These are phyloP conservation scores for Myotis daubentonii DNA, from an alignment of 2,797 vertebrate genomes.

Conservation along the genomic window DNA sequence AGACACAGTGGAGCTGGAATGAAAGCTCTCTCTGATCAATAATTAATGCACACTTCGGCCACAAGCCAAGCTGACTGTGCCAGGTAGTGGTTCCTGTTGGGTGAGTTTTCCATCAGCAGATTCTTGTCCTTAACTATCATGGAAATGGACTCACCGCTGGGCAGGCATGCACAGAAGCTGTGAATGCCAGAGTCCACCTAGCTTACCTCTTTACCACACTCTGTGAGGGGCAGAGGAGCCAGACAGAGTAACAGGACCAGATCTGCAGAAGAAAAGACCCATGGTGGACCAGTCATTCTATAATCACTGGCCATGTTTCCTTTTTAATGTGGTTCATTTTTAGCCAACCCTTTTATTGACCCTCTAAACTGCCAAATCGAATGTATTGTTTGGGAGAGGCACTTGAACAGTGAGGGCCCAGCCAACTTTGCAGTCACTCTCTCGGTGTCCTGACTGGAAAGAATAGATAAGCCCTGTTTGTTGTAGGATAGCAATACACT, in stretches of 20 bases:
- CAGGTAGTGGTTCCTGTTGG: neutral
- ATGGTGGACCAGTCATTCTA: neutral
- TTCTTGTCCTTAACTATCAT: neutral
- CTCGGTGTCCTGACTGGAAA: neutral
- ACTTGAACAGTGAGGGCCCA: neutral
- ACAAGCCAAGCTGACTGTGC: neutral
- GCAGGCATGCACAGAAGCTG: neutral
- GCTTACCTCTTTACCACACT: neutral
- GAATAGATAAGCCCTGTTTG: conserved; percentile 13
- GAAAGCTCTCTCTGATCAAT: neutral
- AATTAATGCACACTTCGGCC: neutral
- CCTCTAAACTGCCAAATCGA: neutral
- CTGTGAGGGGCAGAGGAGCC: neutral
- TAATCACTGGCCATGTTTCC: neutral
- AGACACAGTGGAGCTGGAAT: neutral
- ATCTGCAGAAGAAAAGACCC: neutral
- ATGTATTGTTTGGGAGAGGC: conserved; percentile 11
- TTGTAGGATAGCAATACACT: neutral
- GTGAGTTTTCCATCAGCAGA: neutral
- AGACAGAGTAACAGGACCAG: neutral
- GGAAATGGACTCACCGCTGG: neutral
- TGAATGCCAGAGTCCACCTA: neutral
- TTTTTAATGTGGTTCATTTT: neutral
- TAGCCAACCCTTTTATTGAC: neutral
- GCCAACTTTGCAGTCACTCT: neutral